Conservation (phyloP, 2,888 invertebrate genomes). For the Epirrhoe alternata region DNA sequence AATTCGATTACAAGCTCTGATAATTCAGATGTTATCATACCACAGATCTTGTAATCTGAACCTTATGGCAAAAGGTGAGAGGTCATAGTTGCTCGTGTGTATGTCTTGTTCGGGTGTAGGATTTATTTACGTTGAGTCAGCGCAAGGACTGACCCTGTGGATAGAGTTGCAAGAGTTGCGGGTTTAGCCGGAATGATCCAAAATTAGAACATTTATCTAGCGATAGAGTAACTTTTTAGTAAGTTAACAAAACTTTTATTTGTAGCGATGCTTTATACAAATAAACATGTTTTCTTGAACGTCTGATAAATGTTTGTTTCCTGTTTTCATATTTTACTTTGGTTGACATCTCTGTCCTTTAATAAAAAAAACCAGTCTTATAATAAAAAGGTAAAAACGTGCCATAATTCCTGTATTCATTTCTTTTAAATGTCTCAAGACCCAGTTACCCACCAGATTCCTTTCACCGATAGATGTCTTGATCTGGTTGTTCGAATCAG, state of each 20-base stretch:
- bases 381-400: no score
- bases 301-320: no score
- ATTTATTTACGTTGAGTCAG: slow-evolving; percentile 50
- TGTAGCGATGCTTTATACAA: no score
- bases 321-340: no score
- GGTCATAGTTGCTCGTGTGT: slow-evolving; percentile 24
- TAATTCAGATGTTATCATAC: slow-evolving; percentile 32
- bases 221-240: not conserved
- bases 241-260: not conserved
- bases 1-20: slow-evolving; percentile 34
- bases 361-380: no score
- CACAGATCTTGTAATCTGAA: slow-evolving; percentile 22
- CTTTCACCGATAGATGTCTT: no score
- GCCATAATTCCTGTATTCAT: no score
- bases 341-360: no score
- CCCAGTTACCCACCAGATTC: no score
- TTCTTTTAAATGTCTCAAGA: no score
- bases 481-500: no score
- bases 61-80: slow-evolving; percentile 20
- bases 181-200: not conserved
- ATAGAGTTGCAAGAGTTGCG: slow-evolving; percentile 14
- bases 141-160: slow-evolving; percentile 45
- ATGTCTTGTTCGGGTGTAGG: slow-evolving; percentile 30
- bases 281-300: no score
- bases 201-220: not conserved